Conservation (phyloP, 1,140 invertebrate genomes). For the Bombus vancouverensis region DNA sequence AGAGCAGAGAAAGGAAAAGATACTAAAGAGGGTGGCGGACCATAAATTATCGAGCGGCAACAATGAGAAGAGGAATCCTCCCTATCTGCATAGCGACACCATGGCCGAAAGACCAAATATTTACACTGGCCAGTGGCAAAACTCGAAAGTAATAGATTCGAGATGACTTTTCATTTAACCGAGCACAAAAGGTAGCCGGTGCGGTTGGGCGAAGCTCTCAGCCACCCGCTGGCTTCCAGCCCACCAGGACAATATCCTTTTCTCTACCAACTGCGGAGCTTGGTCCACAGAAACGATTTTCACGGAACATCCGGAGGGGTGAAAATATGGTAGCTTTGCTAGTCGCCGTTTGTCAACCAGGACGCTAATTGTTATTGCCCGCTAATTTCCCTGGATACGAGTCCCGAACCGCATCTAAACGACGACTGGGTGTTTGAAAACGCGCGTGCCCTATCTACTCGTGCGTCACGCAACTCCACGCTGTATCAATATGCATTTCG, state of each 20-base stretch:
- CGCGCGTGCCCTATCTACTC: constrained; percentile 23
- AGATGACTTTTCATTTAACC: constrained; percentile 72
- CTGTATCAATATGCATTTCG: constrained; percentile 26
- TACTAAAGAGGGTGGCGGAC: constrained; percentile 38
- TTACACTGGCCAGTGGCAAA: constrained; percentile 69
- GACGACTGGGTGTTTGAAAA: background rate
- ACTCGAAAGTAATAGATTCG: constrained; percentile 72
- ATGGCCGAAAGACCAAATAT: constrained; percentile 63
- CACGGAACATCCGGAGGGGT: constrained; percentile 42
- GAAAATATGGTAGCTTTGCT: constrained; percentile 47
- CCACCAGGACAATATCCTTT: constrained; percentile 61
- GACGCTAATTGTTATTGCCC: constrained; percentile 69
- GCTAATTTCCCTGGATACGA: constrained; percentile 58
- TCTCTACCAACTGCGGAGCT: constrained; percentile 2
- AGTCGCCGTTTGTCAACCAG: constrained; percentile 60
- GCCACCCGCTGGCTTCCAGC: constrained; percentile 62
- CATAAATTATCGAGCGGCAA: constrained; percentile 69
- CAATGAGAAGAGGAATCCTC: constrained; percentile 61
- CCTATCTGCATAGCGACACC: constrained; percentile 54
- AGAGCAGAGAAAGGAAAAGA: background rate
- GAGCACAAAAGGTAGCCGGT: constrained; percentile 59
- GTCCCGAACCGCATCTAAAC: background rate
- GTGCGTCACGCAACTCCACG: constrained; percentile 16
- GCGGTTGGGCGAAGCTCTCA: constrained; percentile 20
- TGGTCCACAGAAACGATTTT: constrained; percentile 43